These are phyloP conservation scores for Bubo scandiacus DNA, from an alignment of 2,113 vertebrate species.

Conservation along the genomic window DNA sequence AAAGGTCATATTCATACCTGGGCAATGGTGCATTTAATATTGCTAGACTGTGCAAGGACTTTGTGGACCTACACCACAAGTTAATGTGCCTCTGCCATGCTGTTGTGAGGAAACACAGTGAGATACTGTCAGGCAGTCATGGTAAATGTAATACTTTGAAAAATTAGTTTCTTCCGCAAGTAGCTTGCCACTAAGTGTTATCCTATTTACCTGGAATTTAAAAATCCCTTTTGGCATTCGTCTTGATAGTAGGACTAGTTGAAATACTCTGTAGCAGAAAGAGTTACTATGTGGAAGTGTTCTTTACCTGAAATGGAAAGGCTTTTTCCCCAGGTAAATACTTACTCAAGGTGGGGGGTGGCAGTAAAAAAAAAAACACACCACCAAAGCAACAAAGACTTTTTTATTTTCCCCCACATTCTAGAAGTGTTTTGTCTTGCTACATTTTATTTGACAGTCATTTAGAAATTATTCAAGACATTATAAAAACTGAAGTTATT, in stretches of 20 bases:
- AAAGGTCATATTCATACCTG: neutral
- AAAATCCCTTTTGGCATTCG: neutral
- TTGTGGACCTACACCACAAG: neutral
- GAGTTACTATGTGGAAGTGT: neutral
- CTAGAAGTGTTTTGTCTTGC: neutral
- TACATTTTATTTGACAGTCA: neutral
- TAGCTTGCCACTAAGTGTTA: neutral
- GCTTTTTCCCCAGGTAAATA: neutral
- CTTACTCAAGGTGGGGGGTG: neutral
- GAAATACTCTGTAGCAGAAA: neutral
- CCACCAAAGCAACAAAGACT: neutral
- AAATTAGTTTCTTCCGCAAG: neutral
- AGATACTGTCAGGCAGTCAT: neutral
- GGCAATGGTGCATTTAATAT: neutral
- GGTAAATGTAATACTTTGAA: neutral
- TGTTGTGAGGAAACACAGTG: neutral
- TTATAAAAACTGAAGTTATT: neutral
- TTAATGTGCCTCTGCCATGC: fast-evolving
- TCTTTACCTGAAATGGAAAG: neutral
- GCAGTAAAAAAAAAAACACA: neutral
- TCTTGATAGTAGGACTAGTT: neutral
- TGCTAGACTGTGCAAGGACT: neutral
- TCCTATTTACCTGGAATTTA: neutral
- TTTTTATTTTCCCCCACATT: neutral
- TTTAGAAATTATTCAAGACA: neutral